Conservation (phyloP, 2,888 invertebrate genomes). For the Eupithecia exiguata region DNA sequence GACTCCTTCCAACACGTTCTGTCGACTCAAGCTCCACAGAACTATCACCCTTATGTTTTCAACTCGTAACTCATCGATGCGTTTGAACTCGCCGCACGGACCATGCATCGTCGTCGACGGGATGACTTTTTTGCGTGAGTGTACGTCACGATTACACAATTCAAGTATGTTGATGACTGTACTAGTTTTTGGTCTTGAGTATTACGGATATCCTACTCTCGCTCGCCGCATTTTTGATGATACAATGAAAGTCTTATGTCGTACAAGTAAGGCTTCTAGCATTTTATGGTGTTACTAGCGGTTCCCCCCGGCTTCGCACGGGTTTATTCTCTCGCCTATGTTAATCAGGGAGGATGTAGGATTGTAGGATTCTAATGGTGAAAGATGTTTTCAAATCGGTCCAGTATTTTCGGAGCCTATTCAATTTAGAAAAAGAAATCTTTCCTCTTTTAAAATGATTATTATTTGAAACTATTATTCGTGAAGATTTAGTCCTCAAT, state of each 20-base stretch:
- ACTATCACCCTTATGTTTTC: conserved; percentile 36
- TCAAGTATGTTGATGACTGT: conserved; percentile 36
- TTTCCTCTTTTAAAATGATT: no score
- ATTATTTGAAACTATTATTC: no score
- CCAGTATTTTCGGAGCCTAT: no score
- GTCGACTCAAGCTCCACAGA: neutral
- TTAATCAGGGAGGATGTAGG: no score
- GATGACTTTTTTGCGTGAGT: conserved; percentile 44
- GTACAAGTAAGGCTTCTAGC: neutral
- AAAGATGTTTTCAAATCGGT: no score
- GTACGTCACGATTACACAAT: conserved; percentile 39
- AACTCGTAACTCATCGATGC: conserved; percentile 44
- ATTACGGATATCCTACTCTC: conserved; percentile 43
- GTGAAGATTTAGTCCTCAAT: neutral
- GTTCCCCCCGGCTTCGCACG: no score
- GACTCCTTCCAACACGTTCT: conserved; percentile 36
- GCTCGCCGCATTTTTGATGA: conserved; percentile 25
- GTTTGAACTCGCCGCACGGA: conserved; percentile 51
- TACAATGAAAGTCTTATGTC: conserved; percentile 19
- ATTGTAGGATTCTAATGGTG: no score
- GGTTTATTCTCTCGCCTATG: no score
- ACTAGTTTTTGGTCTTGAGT: conserved; percentile 31
- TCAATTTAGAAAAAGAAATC: no score
- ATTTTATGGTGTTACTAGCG: neutral
- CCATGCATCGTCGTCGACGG: conserved; percentile 39